Base-by-base conservation (phyloP, 2,797 vertebrate genomes). In the Microhierax caerulescens region DNA sequence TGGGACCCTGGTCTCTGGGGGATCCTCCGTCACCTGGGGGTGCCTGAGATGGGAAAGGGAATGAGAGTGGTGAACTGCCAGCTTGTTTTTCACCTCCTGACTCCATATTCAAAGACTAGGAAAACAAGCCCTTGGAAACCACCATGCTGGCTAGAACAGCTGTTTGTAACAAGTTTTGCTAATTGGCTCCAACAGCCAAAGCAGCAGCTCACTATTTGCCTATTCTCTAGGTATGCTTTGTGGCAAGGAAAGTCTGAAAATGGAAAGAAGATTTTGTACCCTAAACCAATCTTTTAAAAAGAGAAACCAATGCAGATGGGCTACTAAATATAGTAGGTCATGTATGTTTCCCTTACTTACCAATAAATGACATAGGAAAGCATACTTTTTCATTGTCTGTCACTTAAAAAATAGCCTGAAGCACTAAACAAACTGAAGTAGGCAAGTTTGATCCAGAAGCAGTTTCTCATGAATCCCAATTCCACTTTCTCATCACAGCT, bases 21-120 rank as follows among this genome's bases (percentile, higher is more conserved):
- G 51, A 43, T 60, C 37, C 7, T 67, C 39, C 0, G 3, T 57
- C 28, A 63, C n/a, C 20, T 63, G 1, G 0, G 17, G 27, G 23
- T 53, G 17, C 45, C 20, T 8, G 19, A 13, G 7, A 19, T 56
- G 23, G 45, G 50, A 68, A 85, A 27, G 2, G 27, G 11, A 10
- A 13, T 18, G 23, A 69, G 18, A 73, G 25, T 2, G 0, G 27
- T 36, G 32, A 68, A 28, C 11, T 83, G 37, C 23, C 53, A 75
- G 43, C 19, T 69, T 74, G 34, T 43, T 85, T 90, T 77, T 76
- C 25, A 54, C 65, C 30, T 61, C n/a, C n/a, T 48, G 41, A 50
- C 47, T 89, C 27, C 22, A 27, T 53, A 69, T 65, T 50, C 27
- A 88, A 73, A 69, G 50, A 39, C 37, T 48, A 68, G 59, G 36